phyloP scores from a whole-genome alignment of 1,140 invertebrate species.

The Eumeta japonica region DNA sequence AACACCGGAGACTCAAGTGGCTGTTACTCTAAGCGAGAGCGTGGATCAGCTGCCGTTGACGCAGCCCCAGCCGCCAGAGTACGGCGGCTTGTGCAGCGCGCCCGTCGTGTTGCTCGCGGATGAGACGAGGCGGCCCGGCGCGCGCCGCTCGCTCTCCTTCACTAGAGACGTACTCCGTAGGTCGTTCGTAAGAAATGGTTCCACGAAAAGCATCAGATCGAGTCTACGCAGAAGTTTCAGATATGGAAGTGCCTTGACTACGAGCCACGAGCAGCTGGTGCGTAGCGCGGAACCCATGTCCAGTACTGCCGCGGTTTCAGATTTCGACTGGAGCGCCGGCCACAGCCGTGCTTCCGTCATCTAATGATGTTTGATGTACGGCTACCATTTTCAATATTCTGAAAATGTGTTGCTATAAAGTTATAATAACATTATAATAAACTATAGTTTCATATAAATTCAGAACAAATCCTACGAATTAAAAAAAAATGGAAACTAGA shows the following conservation, averaged over 20 bases:
- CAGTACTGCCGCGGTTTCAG: slow-evolving; percentile 39
- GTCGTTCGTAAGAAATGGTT: slow-evolving; percentile 42
- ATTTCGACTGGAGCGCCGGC: slow-evolving; percentile 19
- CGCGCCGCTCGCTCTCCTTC: slow-evolving; percentile 28
- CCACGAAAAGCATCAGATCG: slow-evolving; percentile 40
- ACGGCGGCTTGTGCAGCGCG: slow-evolving; percentile 21
- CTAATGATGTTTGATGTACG: slow-evolving; percentile 20
- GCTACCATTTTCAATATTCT: no score
- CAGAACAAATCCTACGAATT: no score
- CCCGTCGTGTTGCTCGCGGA: slow-evolving; percentile 25
- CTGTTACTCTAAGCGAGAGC: slow-evolving; percentile 46
- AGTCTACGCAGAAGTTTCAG: slow-evolving; percentile 42
- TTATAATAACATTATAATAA: no score
- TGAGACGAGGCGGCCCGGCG: slow-evolving; percentile 25
- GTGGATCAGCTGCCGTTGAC: slow-evolving; percentile 22
- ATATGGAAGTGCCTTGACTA: slow-evolving; percentile 34
- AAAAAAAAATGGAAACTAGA: slow-evolving; percentile 7
- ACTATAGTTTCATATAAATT: no score
- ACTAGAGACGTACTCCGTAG: slow-evolving; percentile 35
- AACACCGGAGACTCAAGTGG: slow-evolving; percentile 29
- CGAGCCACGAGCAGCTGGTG: slow-evolving; percentile 41
- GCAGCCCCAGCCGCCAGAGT: slow-evolving; percentile 26
- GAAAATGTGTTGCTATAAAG: no score
- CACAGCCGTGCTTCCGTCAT: slow-evolving; percentile 39
- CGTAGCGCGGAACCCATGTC: slow-evolving; percentile 45